Conservation (phyloP, 2,797 vertebrate genomes). For the Rhincodon typus region DNA sequence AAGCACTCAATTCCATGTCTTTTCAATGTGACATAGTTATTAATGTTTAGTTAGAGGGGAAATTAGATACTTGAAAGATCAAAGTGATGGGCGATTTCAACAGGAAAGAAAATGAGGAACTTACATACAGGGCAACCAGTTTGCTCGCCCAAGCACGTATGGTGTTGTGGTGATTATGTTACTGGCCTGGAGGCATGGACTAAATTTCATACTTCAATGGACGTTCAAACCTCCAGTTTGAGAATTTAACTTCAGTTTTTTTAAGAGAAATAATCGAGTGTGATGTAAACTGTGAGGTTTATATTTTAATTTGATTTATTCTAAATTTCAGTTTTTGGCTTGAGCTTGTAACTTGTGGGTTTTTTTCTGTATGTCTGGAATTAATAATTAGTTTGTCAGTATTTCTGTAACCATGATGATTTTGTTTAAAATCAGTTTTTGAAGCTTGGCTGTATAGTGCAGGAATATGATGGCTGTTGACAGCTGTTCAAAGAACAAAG, state of each 20-base stretch:
- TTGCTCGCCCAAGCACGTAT: not conserved
- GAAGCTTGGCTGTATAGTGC: too few relatives aligned
- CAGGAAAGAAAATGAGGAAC: not conserved
- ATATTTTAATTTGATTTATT: too few relatives aligned
- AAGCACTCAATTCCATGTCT: not conserved
- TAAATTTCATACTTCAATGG: not conserved
- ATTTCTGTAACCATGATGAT: too few relatives aligned
- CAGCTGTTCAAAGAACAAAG: too few relatives aligned
- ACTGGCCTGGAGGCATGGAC: not conserved
- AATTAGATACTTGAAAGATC: not conserved
- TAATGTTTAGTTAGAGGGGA: not conserved
- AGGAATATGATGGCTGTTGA: too few relatives aligned
- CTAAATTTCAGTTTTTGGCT: too few relatives aligned
- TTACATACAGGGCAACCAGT: not conserved
- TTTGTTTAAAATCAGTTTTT: too few relatives aligned
- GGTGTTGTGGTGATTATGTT: not conserved
- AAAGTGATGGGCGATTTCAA: not conserved
- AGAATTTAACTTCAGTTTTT: not conserved
- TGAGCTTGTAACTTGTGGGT: too few relatives aligned
- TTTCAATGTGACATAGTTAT: not conserved
- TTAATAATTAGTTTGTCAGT: too few relatives aligned
- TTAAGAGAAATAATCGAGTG: not conserved
- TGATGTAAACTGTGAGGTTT: too few relatives aligned
- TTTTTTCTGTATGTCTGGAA: too few relatives aligned
- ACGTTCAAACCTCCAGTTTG: not conserved